Percentiles rank a stretch among this genome's conserved stretches.
Conservation (phyloP, 1,140 invertebrate genomes). For the Cydia amplana region DNA sequence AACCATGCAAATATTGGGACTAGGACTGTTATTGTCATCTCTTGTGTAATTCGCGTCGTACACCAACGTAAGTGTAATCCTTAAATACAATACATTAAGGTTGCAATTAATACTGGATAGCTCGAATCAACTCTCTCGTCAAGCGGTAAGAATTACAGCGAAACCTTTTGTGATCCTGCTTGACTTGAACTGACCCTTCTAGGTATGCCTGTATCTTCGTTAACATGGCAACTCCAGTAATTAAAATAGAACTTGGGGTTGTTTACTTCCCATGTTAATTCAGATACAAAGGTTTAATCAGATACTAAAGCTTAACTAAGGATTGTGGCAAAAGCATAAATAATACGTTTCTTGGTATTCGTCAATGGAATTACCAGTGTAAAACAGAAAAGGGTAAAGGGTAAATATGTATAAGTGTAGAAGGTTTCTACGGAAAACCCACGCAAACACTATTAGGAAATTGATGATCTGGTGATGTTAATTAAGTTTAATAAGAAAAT, state of each 20-base stretch:
- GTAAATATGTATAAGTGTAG: too few relatives aligned
- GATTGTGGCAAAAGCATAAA: constrained; percentile 1
- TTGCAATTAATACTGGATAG: neutral
- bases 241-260: constrained; percentile 37
- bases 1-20: constrained; percentile 38
- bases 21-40: neutral
- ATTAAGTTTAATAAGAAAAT: too few relatives aligned
- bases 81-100: neutral
- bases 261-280: constrained; percentile 28
- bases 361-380: neutral
- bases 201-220: constrained; percentile 31
- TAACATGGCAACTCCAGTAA: constrained; percentile 35
- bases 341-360: constrained; percentile 5
- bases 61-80: neutral
- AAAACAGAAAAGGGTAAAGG: too few relatives aligned
- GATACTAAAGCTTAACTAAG: neutral
- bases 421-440: too few relatives aligned
- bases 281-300: constrained; percentile 36
- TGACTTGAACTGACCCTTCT: constrained; percentile 37
- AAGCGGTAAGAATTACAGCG: neutral
- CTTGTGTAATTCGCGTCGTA: neutral
- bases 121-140: neutral
- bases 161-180: constrained; percentile 34
- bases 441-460: too few relatives aligned
- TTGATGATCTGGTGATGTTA: too few relatives aligned